phyloP scores from a whole-genome alignment of 2,113 vertebrate genomes.

The Phyllostomus hastatus region DNA sequence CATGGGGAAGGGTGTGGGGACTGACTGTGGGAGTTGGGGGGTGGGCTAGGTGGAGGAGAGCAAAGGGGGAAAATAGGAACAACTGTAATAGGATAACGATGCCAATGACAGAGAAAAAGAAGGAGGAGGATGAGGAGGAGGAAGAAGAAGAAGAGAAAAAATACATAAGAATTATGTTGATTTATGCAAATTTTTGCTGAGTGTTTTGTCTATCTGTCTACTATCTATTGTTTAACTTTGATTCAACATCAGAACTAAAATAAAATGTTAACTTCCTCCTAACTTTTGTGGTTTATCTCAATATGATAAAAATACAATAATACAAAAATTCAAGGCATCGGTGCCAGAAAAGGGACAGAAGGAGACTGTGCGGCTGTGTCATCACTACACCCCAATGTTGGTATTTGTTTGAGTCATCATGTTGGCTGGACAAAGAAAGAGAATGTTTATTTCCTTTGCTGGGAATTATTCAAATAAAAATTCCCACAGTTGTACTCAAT shows the following conservation, averaged over 20 bases:
- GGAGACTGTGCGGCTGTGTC: neutral
- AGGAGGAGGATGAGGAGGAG: no score
- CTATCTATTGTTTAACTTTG: neutral
- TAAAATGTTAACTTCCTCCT: neutral
- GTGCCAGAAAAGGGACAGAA: neutral
- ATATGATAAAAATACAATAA: neutral
- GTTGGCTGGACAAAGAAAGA: neutral
- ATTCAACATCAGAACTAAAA: slow-evolving; percentile 26
- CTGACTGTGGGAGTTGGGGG: no score
- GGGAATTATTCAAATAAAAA: neutral
- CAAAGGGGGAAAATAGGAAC: no score
- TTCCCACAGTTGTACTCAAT: neutral
- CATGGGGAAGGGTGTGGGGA: no score
- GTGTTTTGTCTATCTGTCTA: neutral
- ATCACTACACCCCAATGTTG: neutral
- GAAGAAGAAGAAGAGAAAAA: neutral
- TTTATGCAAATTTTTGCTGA: neutral
- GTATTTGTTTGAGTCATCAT: neutral
- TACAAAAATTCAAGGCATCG: neutral
- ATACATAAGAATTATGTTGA: neutral
- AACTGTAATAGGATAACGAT: no score
- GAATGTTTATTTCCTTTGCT: neutral
- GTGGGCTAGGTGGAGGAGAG: no score
- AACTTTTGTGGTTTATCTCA: neutral
- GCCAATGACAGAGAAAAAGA: no score